These are phyloP conservation scores for Dicentrarchus labrax DNA, from an alignment of 2,113 vertebrate genomes.

Conservation along the genomic window DNA sequence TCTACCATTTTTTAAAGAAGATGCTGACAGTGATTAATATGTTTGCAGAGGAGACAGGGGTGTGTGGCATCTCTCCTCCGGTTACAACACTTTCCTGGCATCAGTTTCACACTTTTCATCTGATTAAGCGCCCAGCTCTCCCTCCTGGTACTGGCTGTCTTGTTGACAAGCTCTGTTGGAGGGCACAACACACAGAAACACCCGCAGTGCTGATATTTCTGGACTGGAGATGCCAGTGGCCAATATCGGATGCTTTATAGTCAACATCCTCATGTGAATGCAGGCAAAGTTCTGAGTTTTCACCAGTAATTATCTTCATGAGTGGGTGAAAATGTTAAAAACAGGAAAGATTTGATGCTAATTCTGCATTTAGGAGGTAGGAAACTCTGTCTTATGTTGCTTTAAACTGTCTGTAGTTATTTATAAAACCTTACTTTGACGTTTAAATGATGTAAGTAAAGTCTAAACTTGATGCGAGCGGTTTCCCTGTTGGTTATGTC, in stretches of 20 bases:
- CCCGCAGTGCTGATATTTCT: constrained; percentile 29
- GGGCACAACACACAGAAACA: constrained; percentile 45
- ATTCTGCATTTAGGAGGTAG: not conserved
- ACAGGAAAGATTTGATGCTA: not conserved
- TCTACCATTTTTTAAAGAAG: not conserved
- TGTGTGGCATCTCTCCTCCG: not conserved
- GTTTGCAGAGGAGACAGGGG: constrained; percentile 29
- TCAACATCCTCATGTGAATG: not conserved
- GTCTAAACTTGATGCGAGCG: too few species aligned
- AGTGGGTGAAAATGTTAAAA: not conserved
- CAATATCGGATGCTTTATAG: not conserved
- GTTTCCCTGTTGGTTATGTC: too few species aligned
- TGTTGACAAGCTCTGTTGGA: constrained; percentile 61
- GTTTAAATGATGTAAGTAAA: too few species aligned
- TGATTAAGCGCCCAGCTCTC: constrained; percentile 47
- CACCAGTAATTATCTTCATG: not conserved
- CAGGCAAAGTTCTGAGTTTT: not conserved
- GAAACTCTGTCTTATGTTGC: not conserved
- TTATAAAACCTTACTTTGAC: too few species aligned
- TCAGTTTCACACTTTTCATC: constrained; percentile 58
- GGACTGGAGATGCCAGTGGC: constrained; percentile 1
- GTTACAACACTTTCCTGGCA: constrained; percentile 55
- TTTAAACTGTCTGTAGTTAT: too few species aligned
- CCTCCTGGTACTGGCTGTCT: constrained; percentile 40
- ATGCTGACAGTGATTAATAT: constrained; percentile 50